phyloP scores from a whole-genome alignment of 2,888 invertebrate species.

The Drosophila leonis region DNA sequence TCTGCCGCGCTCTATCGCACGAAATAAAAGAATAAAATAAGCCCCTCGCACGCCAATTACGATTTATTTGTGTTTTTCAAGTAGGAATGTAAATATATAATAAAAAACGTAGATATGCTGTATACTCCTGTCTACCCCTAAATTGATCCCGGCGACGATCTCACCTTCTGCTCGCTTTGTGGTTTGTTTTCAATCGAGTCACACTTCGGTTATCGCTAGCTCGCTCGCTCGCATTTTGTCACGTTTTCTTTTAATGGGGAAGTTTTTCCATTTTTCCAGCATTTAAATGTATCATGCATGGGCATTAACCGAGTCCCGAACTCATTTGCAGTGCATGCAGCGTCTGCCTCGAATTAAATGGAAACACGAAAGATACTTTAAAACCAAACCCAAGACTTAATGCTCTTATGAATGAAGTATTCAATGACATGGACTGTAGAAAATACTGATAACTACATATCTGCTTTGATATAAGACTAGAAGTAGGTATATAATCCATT shows the following conservation, averaged over 20 bases:
- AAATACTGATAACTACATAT: neutral
- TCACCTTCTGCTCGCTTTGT: slow-evolving; percentile 53
- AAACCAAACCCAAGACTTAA: neutral
- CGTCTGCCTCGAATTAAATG: slow-evolving; percentile 58
- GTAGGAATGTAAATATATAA: slow-evolving; percentile 61
- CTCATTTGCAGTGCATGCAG: slow-evolving; percentile 69
- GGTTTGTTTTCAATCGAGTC: slow-evolving; percentile 53
- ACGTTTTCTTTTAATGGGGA: slow-evolving; percentile 60
- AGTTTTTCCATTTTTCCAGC: slow-evolving; percentile 60
- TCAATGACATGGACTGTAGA: neutral
- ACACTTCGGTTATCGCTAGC: slow-evolving; percentile 53
- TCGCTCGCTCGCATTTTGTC: slow-evolving; percentile 69
- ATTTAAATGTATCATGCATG: slow-evolving; percentile 75
- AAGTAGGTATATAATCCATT: neutral
- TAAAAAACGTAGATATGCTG: slow-evolving; percentile 37
- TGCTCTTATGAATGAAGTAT: neutral
- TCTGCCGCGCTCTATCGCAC: slow-evolving; percentile 33
- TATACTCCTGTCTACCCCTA: slow-evolving; percentile 4
- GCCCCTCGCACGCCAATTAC: slow-evolving; percentile 78
- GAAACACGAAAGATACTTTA: neutral
- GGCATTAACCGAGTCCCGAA: slow-evolving; percentile 41
- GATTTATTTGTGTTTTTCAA: slow-evolving; percentile 77
- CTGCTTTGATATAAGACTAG: neutral
- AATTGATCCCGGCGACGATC: slow-evolving; percentile 45
- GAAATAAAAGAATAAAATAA: slow-evolving; percentile 28